phyloP scores from a whole-genome alignment of 30 jellyfish, hydroid and myxozoan species.

The Aurelia aurita region DNA sequence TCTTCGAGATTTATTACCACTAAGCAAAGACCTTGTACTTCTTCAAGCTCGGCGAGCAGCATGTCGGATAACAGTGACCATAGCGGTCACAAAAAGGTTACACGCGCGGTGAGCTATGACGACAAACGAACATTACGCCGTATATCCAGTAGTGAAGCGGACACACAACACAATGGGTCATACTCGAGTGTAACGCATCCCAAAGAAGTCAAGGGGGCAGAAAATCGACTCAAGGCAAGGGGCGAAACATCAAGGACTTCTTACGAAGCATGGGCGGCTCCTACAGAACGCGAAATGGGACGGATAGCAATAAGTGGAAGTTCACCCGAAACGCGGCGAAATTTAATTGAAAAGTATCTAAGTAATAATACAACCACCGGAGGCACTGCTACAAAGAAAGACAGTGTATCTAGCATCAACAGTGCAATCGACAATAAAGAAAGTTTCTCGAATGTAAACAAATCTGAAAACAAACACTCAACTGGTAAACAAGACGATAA shows the following conservation, averaged over 20 bases:
- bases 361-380: not conserved
- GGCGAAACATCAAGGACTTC: not conserved
- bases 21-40: too few species aligned
- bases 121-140: not conserved
- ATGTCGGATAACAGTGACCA: too few species aligned
- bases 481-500: not conserved
- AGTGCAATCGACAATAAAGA: too few species aligned
- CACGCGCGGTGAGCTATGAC: not conserved
- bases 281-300: too few species aligned
- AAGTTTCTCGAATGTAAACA: not conserved
- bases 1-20: too few species aligned
- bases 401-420: not conserved
- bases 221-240: not conserved
- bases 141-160: not conserved
- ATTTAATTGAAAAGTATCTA: not conserved
- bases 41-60: too few species aligned
- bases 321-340: not conserved
- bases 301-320: not conserved
- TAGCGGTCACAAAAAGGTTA: too few species aligned
- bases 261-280: too few species aligned
- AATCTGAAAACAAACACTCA: not conserved
- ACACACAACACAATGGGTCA: not conserved
- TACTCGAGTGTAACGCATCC: not conserved
- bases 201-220: not conserved
- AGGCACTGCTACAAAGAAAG: not conserved